Conservation (phyloP, 1,140 invertebrate species). For the Spodoptera litura region DNA sequence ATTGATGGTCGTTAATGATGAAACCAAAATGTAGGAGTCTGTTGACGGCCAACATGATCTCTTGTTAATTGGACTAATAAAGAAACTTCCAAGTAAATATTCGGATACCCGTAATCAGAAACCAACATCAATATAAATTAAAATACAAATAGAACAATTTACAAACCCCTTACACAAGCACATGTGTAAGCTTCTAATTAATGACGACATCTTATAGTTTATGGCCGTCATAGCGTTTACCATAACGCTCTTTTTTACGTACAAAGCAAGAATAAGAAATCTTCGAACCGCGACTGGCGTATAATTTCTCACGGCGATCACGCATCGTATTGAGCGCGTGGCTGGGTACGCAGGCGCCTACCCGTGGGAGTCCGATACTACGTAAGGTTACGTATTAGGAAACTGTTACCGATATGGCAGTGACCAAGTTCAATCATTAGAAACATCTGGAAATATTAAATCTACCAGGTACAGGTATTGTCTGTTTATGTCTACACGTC, state of each 20-base stretch:
- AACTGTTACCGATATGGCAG: constrained; percentile 37
- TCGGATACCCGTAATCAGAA: background rate
- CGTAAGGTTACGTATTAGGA: constrained; percentile 50
- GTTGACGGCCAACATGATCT: background rate
- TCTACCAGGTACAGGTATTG: background rate
- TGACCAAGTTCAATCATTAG: constrained; percentile 12
- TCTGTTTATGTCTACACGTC: background rate
- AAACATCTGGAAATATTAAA: constrained; percentile 16
- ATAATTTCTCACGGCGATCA: constrained; percentile 79
- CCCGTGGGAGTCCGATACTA: constrained; percentile 55
- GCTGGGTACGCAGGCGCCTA: constrained; percentile 54
- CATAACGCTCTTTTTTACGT: constrained; percentile 21
- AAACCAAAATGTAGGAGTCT: background rate
- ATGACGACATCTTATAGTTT: background rate
- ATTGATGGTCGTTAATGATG: constrained; percentile 10
- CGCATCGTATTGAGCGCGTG: constrained; percentile 50
- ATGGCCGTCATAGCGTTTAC: constrained; percentile 5
- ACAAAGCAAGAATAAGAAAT: constrained; percentile 52
- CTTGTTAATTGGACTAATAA: background rate
- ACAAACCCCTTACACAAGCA: too few species aligned
- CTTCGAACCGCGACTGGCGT: constrained; percentile 72
- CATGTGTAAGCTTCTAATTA: too few species aligned
- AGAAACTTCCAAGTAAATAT: background rate
- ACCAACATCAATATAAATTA: background rate
- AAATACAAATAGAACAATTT: too few species aligned